These are phyloP conservation scores for Flabesymbios commensalis DNA, from an alignment of 2,888 invertebrate species.

Conservation along the genomic window DNA sequence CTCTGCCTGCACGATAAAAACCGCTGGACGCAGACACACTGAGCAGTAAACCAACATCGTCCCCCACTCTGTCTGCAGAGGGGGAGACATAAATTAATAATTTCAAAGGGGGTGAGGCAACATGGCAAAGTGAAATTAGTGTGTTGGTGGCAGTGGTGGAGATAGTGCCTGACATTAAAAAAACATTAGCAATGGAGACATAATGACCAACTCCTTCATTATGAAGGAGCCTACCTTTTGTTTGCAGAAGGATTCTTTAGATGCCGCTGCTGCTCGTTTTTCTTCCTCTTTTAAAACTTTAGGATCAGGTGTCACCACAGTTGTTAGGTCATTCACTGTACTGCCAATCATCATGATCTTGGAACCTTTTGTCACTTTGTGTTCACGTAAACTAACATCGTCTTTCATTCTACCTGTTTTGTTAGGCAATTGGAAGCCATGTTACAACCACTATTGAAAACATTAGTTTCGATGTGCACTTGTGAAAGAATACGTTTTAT, in stretches of 20 bases:
- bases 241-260: slow-evolving; percentile 61
- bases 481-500: neutral
- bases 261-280: slow-evolving; percentile 47
- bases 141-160: no score
- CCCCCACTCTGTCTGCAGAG: no score
- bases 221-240: no score
- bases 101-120: no score
- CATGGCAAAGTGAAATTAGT: no score
- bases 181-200: no score
- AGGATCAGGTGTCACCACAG: slow-evolving; percentile 74
- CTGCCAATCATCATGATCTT: slow-evolving; percentile 92
- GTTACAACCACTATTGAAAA: neutral
- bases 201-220: no score
- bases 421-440: neutral
- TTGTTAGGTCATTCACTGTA: slow-evolving; percentile 82
- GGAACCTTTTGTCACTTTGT: slow-evolving; percentile 76
- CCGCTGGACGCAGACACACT: no score
- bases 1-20: no score
- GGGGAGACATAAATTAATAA: no score
- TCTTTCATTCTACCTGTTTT: slow-evolving; percentile 83
- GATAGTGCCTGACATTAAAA: no score
- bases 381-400: slow-evolving; percentile 74
- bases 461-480: neutral
- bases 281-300: slow-evolving; percentile 54
- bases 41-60: no score